phyloP scores from a whole-genome alignment of 2,888 invertebrate species.

The Platynereis dumerilii region DNA sequence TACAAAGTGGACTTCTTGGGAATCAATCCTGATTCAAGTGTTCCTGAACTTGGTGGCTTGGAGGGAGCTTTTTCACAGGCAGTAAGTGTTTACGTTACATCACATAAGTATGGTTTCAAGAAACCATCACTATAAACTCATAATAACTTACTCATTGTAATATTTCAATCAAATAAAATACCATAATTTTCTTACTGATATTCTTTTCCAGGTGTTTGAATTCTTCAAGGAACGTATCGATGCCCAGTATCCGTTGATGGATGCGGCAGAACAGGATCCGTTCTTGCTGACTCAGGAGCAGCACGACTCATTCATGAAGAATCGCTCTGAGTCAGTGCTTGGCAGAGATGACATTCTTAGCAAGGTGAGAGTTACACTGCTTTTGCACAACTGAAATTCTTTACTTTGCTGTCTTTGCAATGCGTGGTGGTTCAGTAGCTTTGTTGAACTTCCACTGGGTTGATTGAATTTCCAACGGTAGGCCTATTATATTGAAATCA shows the following conservation, averaged over 20 bases:
- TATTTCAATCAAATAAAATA: no score
- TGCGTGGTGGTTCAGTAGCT: no score
- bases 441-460: no score
- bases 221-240: slow-evolving; percentile 56
- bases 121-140: no score
- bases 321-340: slow-evolving; percentile 49
- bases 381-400: no score
- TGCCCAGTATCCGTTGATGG: slow-evolving; percentile 48
- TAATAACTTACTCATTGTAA: no score
- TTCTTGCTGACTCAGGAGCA: slow-evolving; percentile 47
- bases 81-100: slow-evolving; percentile 47
- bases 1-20: slow-evolving; percentile 51
- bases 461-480: no score
- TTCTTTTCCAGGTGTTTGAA: slow-evolving; percentile 49
- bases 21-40: slow-evolving; percentile 44
- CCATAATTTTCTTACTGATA: no score
- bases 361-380: slow-evolving; percentile 40
- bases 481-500: no score
- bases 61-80: slow-evolving; percentile 48
- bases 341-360: slow-evolving; percentile 51
- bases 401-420: no score
- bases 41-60: slow-evolving; percentile 43
- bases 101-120: no score
- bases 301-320: slow-evolving; percentile 55
- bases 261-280: slow-evolving; percentile 45